Evolutionary conservation across 1,140 invertebrate species (phyloP).

Genomic region (Aricia agestis): DNA sequence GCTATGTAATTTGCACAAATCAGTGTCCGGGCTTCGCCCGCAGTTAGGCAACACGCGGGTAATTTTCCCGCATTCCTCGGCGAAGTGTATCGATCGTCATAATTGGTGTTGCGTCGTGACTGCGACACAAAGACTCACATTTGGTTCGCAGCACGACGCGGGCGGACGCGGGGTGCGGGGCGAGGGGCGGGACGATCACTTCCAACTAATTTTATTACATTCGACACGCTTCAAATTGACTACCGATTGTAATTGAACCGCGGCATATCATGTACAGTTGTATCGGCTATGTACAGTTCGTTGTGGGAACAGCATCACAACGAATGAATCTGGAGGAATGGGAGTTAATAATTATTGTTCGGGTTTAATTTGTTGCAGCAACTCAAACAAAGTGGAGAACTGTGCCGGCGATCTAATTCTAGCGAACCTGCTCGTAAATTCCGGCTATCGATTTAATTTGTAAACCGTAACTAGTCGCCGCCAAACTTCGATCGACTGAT

Average conservation of each 20-base stretch:
- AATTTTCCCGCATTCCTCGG: background rate
- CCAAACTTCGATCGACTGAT: too few species aligned
- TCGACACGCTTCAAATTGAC: background rate
- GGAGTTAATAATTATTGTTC: too few species aligned
- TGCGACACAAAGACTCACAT: background rate
- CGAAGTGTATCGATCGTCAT: background rate
- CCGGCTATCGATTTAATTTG: background rate
- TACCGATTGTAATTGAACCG: background rate
- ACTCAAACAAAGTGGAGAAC: too few species aligned
- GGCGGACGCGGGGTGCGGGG: background rate
- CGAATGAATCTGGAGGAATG: too few species aligned
- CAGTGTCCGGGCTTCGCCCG: background rate
- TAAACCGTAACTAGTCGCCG: background rate
- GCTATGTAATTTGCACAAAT: slow-evolving; percentile 12
- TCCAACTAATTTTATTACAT: slow-evolving; percentile 2
- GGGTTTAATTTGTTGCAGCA: too few species aligned
- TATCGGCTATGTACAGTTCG: too few species aligned
- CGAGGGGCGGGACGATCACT: background rate
- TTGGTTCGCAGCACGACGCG: background rate
- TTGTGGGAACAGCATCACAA: too few species aligned
- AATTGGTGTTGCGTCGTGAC: background rate
- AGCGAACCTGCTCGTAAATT: too few species aligned
- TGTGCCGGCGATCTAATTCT: too few species aligned
- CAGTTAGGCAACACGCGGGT: background rate
- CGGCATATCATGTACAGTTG: too few species aligned